Percentiles rank a stretch among this genome's conserved stretches.
These are phyloP conservation scores for Spinibarbus caldwelli DNA, from an alignment of 2,797 vertebrate genomes.

Conservation along the genomic window DNA sequence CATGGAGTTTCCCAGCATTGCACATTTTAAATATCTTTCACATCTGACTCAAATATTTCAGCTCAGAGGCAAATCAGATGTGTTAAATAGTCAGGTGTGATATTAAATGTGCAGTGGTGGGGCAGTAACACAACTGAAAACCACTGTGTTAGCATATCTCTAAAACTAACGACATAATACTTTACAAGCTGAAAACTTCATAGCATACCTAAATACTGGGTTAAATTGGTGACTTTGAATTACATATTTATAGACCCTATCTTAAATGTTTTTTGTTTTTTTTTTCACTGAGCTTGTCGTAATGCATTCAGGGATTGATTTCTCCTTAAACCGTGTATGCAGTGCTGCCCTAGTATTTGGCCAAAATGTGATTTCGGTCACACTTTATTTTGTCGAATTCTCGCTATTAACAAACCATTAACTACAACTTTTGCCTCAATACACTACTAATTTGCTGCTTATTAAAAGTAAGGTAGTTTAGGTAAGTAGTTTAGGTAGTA, in stretches of 20 bases:
- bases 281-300: neutral
- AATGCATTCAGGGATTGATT: neutral
- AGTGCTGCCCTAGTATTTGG: neutral
- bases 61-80: neutral
- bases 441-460: too few species aligned
- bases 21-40: neutral
- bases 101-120: neutral
- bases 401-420: too few species aligned
- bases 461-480: too few species aligned
- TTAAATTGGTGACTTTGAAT: too few species aligned
- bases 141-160: too few species aligned
- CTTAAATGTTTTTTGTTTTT: too few species aligned
- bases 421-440: too few species aligned
- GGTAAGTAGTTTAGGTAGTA: too few species aligned
- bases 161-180: too few species aligned
- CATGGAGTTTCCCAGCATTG: neutral
- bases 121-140: neutral
- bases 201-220: neutral
- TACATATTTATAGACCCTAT: too few species aligned
- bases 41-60: neutral
- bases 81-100: slow-evolving; percentile 2
- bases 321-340: neutral
- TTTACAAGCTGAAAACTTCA: neutral
- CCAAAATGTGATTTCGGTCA: too few species aligned
- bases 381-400: too few species aligned